phyloP scores from a whole-genome alignment of 2,888 invertebrate species.

The Boloria euphrosyne region DNA sequence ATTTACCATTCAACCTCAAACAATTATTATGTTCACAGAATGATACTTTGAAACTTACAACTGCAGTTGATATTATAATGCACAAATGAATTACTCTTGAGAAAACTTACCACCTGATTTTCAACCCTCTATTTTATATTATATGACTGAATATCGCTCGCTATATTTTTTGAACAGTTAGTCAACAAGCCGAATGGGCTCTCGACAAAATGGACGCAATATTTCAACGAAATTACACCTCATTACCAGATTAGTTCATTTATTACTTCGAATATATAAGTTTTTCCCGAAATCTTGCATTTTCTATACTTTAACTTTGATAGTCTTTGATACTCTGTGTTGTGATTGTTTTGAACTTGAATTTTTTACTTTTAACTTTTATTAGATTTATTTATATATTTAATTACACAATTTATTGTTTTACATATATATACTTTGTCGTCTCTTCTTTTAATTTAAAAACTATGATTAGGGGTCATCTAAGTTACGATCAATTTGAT shows the following conservation, averaged over 20 bases:
- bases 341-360: no score
- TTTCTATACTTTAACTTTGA: not conserved
- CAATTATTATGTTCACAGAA: not conserved
- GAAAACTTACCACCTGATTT: not conserved
- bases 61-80: slow-evolving; percentile 17
- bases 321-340: not conserved
- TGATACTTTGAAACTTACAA: slow-evolving; percentile 16
- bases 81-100: not conserved
- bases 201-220: slow-evolving; percentile 25
- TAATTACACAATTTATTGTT: no score
- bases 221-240: slow-evolving; percentile 29
- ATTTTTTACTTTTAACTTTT: no score
- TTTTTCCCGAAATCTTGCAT: slow-evolving; percentile 6
- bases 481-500: no score
- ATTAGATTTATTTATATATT: no score
- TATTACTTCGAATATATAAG: slow-evolving; percentile 14
- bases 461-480: no score
- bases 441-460: no score
- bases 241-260: slow-evolving; percentile 26
- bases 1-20: not conserved
- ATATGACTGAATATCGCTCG: not conserved
- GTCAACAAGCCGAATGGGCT: slow-evolving; percentile 18
- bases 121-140: not conserved
- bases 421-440: no score
- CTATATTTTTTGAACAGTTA: not conserved